Evolutionary conservation across 2,113 vertebrate species (phyloP).

Genomic region (Hylia prasina): DNA sequence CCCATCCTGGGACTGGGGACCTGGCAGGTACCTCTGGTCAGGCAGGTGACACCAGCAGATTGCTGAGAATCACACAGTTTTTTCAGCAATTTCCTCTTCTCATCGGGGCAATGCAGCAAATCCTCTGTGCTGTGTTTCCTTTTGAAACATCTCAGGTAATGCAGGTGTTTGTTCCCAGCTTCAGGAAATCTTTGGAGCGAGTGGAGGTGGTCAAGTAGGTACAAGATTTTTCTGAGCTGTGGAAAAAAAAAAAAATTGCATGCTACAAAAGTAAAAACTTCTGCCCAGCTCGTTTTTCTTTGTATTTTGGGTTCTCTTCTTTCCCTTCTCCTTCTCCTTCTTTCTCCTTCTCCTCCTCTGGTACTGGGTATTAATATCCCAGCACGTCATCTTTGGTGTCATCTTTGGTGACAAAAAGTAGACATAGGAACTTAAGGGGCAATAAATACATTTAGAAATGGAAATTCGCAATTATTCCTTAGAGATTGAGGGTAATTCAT

Average conservation of each 20-base stretch:
- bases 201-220: neutral
- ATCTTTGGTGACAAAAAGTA: too few species aligned
- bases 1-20: neutral
- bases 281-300: neutral
- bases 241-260: neutral
- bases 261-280: neutral
- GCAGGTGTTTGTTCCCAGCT: neutral
- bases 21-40: slow-evolving; percentile 5
- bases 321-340: too few species aligned
- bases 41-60: neutral
- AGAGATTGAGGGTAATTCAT: neutral
- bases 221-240: neutral
- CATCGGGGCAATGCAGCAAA: neutral
- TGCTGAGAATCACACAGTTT: accelerated
- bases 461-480: neutral
- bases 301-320: neutral
- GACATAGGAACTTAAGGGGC: neutral
- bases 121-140: accelerated
- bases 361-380: neutral
- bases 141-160: neutral
- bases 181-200: neutral
- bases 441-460: neutral
- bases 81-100: neutral
- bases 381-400: neutral
- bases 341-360: neutral